These are phyloP conservation scores for Corydoras sp. DNA, from an alignment of 2,113 vertebrate genomes.

Conservation along the genomic window DNA sequence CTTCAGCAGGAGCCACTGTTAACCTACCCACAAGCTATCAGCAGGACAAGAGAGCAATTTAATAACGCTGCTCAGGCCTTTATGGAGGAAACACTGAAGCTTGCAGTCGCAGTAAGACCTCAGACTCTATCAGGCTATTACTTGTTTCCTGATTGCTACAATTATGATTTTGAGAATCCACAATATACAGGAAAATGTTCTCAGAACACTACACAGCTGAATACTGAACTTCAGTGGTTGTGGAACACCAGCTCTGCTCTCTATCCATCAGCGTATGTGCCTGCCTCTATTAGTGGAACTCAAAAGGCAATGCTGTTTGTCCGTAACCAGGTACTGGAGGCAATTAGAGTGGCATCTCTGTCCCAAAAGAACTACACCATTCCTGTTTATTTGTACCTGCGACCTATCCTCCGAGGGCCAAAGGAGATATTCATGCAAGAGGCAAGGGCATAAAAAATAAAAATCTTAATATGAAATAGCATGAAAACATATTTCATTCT, in stretches of 20 bases:
- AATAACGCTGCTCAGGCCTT: slow-evolving; percentile 48
- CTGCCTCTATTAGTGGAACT: slow-evolving; percentile 63
- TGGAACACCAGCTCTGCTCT: slow-evolving; percentile 84
- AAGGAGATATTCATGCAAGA: slow-evolving; percentile 47
- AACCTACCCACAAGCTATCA: slow-evolving; percentile 15
- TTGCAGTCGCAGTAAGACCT: slow-evolving; percentile 62
- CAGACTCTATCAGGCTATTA: slow-evolving; percentile 86
- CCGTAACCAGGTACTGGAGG: slow-evolving; percentile 81
- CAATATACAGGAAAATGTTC: slow-evolving; percentile 83
- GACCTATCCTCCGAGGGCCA: slow-evolving; percentile 70
- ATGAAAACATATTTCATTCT: no score
- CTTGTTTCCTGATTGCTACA: slow-evolving; percentile 89
- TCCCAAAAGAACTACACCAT: slow-evolving; percentile 49
- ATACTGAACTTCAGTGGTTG: slow-evolving; percentile 81
- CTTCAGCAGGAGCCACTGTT: slow-evolving; percentile 40
- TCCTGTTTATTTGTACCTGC: slow-evolving; percentile 74
- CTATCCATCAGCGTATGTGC: slow-evolving; percentile 88
- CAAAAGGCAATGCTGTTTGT: slow-evolving; percentile 72
- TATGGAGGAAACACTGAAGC: slow-evolving; percentile 61
- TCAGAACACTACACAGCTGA: slow-evolving; percentile 66
- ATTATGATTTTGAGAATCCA: slow-evolving; percentile 73
- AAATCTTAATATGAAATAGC: no score
- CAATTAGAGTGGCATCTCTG: slow-evolving; percentile 76
- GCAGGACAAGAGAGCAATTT: slow-evolving; percentile 55
- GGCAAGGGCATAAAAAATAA: slow-evolving; percentile 40